Evolutionary conservation across 1,140 invertebrate genomes (phyloP).

Genomic region (silkworm (Bombyx mori)): DNA sequence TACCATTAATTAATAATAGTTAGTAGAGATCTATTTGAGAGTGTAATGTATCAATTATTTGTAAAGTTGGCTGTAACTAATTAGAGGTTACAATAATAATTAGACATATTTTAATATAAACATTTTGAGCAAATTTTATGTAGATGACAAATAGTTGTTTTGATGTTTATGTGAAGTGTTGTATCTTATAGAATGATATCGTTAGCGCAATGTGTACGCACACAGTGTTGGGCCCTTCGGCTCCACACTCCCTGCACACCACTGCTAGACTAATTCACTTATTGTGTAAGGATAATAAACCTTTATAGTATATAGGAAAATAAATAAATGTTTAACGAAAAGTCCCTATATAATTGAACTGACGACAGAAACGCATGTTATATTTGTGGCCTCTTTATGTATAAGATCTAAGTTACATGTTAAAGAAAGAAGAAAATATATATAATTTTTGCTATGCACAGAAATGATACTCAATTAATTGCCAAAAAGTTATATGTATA

Average conservation of each 20-base stretch:
- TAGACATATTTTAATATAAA: slow-evolving; percentile 71
- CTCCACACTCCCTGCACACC: slow-evolving; percentile 58
- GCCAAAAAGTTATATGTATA: slow-evolving; percentile 71
- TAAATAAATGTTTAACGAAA: slow-evolving; percentile 67
- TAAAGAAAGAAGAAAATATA: slow-evolving; percentile 39
- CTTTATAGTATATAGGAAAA: slow-evolving; percentile 64
- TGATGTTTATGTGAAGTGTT: slow-evolving; percentile 68
- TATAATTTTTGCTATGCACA: slow-evolving; percentile 71
- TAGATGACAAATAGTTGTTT: slow-evolving; percentile 69
- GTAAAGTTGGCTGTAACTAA: slow-evolving; percentile 71
- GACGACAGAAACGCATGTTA: slow-evolving; percentile 70
- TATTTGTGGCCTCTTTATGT: slow-evolving; percentile 70
- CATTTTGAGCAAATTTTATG: slow-evolving; percentile 71
- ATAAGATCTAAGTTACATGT: slow-evolving; percentile 71
- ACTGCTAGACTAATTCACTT: slow-evolving; percentile 68
- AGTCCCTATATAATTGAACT: slow-evolving; percentile 71
- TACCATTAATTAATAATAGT: slow-evolving; percentile 68
- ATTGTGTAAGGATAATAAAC: slow-evolving; percentile 67
- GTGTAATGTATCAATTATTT: slow-evolving; percentile 72
- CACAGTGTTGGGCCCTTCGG: slow-evolving; percentile 28
- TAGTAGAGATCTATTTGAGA: slow-evolving; percentile 71
- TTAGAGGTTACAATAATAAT: slow-evolving; percentile 66
- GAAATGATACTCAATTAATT: slow-evolving; percentile 72
- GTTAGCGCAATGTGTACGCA: slow-evolving; percentile 65
- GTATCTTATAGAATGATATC: slow-evolving; percentile 43